A percentile compares a stretch with the other conserved stretches of the same genome.
These are phyloP conservation scores for Paramormyrops hopkinsi DNA, from an alignment of 2,797 vertebrate genomes.

Conservation along the genomic window DNA sequence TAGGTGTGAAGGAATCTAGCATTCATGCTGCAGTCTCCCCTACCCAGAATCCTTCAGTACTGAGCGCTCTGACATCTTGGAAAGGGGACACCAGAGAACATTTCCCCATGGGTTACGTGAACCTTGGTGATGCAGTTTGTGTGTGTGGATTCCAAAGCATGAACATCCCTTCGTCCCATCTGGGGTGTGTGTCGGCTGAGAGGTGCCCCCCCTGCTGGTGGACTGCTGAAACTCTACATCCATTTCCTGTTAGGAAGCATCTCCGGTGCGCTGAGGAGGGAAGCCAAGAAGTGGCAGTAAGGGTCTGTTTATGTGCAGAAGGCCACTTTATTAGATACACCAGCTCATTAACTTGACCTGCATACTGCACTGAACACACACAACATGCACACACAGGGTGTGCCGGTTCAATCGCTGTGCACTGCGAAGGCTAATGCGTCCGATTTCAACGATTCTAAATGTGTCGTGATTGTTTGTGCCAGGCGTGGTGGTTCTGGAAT, in stretches of 20 bases:
- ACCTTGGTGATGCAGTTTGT: background rate
- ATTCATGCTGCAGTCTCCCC: background rate
- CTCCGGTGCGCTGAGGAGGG: slow-evolving; percentile 46
- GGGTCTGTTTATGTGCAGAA: slow-evolving; percentile 39
- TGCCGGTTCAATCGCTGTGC: background rate
- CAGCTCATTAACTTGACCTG: background rate
- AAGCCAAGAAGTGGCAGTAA: slow-evolving; percentile 33
- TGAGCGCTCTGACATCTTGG: background rate
- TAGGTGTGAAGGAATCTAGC: background rate
- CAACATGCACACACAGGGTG: background rate
- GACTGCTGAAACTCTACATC: background rate
- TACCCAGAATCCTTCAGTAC: background rate
- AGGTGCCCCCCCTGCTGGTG: background rate
- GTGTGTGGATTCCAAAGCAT: background rate
- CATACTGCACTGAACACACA: background rate
- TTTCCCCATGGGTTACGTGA: background rate
- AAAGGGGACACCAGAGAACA: background rate
- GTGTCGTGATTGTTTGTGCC: background rate
- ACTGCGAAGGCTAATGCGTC: background rate
- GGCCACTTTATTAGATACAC: slow-evolving; percentile 9
- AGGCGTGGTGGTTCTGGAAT: background rate
- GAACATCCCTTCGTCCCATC: background rate
- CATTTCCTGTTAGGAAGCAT: slow-evolving; percentile 34
- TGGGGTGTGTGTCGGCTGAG: background rate
- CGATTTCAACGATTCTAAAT: background rate